phyloP scores from a whole-genome alignment of 1,140 invertebrate genomes.

The Micrasema minimum region DNA sequence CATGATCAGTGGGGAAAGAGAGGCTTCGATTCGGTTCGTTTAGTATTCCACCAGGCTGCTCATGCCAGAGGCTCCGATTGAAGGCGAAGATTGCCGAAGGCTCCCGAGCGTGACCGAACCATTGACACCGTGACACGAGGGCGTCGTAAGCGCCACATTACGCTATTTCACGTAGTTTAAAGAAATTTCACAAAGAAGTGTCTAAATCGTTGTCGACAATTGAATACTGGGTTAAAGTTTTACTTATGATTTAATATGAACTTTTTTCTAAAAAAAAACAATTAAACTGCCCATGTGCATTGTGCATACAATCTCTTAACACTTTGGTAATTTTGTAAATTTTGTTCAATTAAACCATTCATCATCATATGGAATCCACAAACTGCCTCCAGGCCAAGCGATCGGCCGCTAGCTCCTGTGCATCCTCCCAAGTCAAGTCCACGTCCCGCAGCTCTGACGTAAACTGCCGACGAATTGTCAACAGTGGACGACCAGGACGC shows the following conservation, averaged over 20 bases:
- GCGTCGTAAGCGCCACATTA: neutral
- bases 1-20: neutral
- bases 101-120: neutral
- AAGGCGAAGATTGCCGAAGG: constrained; percentile 12
- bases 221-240: neutral
- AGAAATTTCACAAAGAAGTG: neutral
- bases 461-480: no score
- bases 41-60: neutral
- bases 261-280: neutral
- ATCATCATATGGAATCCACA: no score
- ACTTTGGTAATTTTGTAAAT: no score
- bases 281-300: neutral
- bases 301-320: neutral
- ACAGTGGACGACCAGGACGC: no score
- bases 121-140: constrained; percentile 9
- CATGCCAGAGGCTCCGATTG: neutral
- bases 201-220: neutral
- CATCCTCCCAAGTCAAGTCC: no score
- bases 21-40: constrained; percentile 5
- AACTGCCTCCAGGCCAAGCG: no score
- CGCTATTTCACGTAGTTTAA: neutral
- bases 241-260: neutral
- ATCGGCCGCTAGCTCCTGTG: no score
- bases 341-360: no score
- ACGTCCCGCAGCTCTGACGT: no score